Evolutionary conservation across 2,113 vertebrate genomes (phyloP), one percentile per base, ranked within the genome.

Genomic region (Prionailurus viverrinus): DNA sequence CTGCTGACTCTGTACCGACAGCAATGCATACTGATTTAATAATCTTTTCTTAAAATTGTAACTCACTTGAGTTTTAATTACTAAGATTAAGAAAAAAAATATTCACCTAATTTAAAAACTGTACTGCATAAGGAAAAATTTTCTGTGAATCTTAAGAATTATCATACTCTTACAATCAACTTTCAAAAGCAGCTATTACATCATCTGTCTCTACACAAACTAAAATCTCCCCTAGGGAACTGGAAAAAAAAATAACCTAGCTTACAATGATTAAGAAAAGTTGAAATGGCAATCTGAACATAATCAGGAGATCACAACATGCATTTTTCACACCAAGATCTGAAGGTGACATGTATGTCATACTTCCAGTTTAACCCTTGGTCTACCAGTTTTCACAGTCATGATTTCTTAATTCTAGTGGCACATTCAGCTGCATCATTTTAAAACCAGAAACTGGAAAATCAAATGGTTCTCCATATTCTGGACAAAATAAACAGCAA

Each of bases 21-120:
- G 23, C 1, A 98, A 91, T 48, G 65, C 10, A 61, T 41, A 45
- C 3, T 61, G 29, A 39, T 66, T 86, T 74, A 82, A 95, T 63
- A 94, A 79, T 48, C 55, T 79, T 66, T 88, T 92, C 81, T 83
- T 91, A 86, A 96, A 76, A 79, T 84, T 66, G 7, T 36, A n/a
- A 91, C 19, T 66, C 58, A 78, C n/a, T 61, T 88, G 41, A 69
- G 5, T 88, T 89, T 93, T 74, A 92, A 82, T 45, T 84, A 69
- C 69, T 94, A 82, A 73, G 21, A 97, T 79, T 63, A 78, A 95
- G 33, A 51, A 33, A 36, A 87, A 92, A 48, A 91, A 78, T 21
- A 88, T 51, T 83, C 53, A 61, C 41, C 48, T 87, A 92, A 95
- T 53, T 95, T 63, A 97, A 95, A 87, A n/a, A 80, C 39, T 81